A percentile compares a stretch with the other conserved stretches of the same genome.
These are phyloP conservation scores for Podarcis siculus DNA, from an alignment of 2,797 vertebrate species.

Conservation along the genomic window DNA sequence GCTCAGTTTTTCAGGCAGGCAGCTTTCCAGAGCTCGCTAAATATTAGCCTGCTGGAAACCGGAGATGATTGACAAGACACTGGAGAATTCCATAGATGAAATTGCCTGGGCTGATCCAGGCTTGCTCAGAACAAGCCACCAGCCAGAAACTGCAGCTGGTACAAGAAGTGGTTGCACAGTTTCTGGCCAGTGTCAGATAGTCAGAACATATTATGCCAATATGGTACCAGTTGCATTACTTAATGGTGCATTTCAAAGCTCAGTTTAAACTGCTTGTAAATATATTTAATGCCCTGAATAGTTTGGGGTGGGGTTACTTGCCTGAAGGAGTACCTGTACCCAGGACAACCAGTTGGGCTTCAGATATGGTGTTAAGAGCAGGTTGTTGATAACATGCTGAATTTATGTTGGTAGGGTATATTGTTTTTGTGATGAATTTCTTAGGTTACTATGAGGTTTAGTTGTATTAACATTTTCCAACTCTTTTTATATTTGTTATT, in stretches of 20 bases:
- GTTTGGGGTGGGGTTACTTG: background rate
- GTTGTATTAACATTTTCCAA: background rate
- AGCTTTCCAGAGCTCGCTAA: background rate
- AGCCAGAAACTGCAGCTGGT: background rate
- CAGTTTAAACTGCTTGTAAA: background rate
- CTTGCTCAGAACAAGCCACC: background rate
- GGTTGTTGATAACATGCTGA: background rate
- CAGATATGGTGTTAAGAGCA: background rate
- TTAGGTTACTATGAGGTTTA: background rate
- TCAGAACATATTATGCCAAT: background rate
- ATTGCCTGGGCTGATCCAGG: background rate
- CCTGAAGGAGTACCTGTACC: background rate
- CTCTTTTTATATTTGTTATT: background rate
- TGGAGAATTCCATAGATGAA: background rate
- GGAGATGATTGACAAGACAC: background rate
- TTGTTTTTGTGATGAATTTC: background rate
- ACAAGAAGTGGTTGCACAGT: background rate
- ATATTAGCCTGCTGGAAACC: background rate
- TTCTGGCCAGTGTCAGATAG: background rate
- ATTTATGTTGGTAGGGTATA: background rate
- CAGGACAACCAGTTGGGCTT: background rate
- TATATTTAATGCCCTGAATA: background rate
- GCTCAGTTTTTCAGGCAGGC: background rate
- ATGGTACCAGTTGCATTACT: background rate
- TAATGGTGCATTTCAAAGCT: background rate